A percentile compares a stretch with the other conserved stretches of the same genome.
Conservation (phyloP, 2,797 vertebrate genomes). For the Otolemur crassicaudatus region DNA sequence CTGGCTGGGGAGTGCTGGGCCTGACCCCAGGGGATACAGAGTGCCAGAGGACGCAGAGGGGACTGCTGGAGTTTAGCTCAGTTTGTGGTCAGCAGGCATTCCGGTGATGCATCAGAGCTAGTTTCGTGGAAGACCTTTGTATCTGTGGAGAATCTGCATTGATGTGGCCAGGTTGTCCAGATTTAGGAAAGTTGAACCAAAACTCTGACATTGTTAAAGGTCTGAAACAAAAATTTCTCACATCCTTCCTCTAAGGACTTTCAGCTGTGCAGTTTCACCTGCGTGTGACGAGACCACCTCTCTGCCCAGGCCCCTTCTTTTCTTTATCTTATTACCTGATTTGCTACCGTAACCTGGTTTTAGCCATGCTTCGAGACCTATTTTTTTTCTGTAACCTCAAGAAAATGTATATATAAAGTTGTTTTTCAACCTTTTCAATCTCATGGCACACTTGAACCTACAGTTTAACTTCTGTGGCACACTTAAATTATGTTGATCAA, state of each 20-base stretch:
- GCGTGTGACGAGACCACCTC: not conserved
- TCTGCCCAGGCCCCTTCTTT: not conserved
- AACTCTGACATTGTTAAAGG: not conserved
- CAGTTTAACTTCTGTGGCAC: too few relatives aligned
- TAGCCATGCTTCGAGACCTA: not conserved
- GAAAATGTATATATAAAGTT: not conserved
- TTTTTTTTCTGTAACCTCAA: not conserved
- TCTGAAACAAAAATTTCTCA: not conserved
- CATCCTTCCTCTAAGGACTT: not conserved
- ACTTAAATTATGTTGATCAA: too few relatives aligned
- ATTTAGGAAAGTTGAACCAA: not conserved
- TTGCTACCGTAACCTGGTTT: not conserved
- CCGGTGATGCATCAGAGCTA: not conserved
- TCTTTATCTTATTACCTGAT: fast-evolving
- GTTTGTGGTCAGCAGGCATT: too few relatives aligned
- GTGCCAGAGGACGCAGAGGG: not conserved
- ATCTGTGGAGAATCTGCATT: not conserved
- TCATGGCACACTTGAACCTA: too few relatives aligned
- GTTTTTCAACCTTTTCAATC: too few relatives aligned
- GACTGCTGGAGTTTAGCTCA: not conserved
- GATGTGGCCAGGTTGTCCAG: not conserved
- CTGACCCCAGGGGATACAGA: not conserved
- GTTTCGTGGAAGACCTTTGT: too few relatives aligned
- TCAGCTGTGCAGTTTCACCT: too few relatives aligned
- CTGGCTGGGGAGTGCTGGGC: not conserved